Evolutionary conservation across 2,113 vertebrate species (phyloP).

Genomic region (Upupa epops): DNA sequence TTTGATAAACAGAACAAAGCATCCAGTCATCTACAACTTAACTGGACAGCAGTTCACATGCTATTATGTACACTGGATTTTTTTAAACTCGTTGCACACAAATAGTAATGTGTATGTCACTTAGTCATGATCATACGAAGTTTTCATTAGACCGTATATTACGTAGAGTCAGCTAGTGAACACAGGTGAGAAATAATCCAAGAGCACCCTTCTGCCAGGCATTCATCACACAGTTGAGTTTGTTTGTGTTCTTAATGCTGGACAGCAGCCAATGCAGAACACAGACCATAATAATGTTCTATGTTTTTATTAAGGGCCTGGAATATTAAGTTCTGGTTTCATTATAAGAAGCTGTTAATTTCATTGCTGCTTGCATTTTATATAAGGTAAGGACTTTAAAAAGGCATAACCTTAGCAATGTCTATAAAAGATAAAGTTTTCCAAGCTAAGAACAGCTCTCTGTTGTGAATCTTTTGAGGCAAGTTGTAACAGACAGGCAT

Average conservation of each 20-base stretch:
- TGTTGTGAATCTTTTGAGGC: slow-evolving; percentile 39
- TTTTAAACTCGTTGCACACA: neutral
- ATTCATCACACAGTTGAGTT: neutral
- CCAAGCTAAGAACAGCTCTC: slow-evolving; percentile 17
- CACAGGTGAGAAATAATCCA: neutral
- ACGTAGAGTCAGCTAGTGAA: neutral
- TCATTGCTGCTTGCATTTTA: slow-evolving; percentile 6
- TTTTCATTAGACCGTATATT: neutral
- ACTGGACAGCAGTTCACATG: neutral
- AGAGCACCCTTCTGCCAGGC: neutral
- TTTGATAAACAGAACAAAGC: neutral
- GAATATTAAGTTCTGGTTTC: neutral
- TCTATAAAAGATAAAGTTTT: slow-evolving; percentile 26
- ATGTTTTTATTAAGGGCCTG: neutral
- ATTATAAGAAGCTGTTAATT: neutral
- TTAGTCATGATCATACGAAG: neutral
- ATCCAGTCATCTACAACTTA: neutral
- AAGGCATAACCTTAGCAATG: neutral
- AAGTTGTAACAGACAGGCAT: slow-evolving; percentile 67
- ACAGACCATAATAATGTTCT: neutral
- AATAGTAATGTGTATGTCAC: neutral
- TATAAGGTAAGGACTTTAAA: neutral
- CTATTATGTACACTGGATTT: neutral
- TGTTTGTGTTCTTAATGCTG: neutral
- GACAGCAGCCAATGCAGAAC: neutral